These are phyloP conservation scores for Campopleginae sp. DNA, from an alignment of 2,888 invertebrate species.

Conservation along the genomic window DNA sequence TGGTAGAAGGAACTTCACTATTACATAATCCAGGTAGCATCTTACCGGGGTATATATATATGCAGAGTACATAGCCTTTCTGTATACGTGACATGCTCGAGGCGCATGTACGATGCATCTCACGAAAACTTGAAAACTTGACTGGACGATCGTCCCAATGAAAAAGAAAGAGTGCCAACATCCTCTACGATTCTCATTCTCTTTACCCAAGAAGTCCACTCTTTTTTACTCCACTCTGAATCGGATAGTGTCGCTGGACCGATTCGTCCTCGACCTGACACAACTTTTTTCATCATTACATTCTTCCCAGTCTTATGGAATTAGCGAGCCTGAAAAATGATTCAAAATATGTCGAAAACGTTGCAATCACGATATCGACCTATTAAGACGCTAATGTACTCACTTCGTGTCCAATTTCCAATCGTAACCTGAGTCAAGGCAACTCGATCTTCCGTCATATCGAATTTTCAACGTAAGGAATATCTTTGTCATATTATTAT, in stretches of 20 bases:
- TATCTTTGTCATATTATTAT: conserved; percentile 3
- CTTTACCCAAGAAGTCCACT: not conserved
- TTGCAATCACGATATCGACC: not conserved
- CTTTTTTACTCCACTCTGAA: not conserved
- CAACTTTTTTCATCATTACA: not conserved
- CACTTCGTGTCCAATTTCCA: not conserved
- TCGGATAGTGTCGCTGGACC: not conserved
- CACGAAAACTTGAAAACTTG: conserved; percentile 48
- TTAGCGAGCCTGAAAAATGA: not conserved
- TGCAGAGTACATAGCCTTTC: conserved; percentile 6
- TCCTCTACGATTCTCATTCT: not conserved
- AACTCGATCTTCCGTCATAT: conserved; percentile 3
- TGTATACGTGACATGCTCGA: conserved; percentile 60
- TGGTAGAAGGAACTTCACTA: conserved; percentile 7
- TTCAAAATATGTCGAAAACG: not conserved
- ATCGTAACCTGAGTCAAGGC: conserved; percentile 35
- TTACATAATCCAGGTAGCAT: conserved; percentile 28
- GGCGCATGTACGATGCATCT: conserved; percentile 58
- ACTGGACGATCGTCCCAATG: conserved; percentile 42
- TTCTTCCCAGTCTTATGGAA: not conserved
- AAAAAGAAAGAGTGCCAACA: conserved; percentile 28
- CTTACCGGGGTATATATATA: not conserved
- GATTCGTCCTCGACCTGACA: not conserved
- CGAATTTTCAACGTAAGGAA: not conserved
- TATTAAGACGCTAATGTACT: too few relatives aligned